Conservation (phyloP, 2,888 invertebrate genomes). For the Archips xylosteana region DNA sequence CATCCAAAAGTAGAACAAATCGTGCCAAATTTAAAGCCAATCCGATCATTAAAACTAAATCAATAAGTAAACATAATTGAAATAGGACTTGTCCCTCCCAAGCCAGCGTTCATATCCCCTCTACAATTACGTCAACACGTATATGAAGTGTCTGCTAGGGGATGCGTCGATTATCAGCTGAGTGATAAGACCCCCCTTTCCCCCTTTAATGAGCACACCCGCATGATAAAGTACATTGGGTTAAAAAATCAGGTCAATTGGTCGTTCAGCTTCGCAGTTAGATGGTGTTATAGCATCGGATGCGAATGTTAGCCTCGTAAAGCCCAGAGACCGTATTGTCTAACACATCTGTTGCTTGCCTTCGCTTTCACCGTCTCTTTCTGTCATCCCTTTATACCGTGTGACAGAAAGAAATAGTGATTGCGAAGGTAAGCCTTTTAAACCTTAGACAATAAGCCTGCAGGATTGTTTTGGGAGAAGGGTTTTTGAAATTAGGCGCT, state of each 20-base stretch:
- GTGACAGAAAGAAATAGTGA: too few species aligned
- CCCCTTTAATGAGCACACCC: slow-evolving; percentile 63
- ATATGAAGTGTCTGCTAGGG: slow-evolving; percentile 62
- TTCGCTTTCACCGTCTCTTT: too few species aligned
- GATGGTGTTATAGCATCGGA: not conserved
- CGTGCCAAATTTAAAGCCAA: too few species aligned
- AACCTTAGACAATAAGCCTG: too few species aligned
- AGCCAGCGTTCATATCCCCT: slow-evolving; percentile 46
- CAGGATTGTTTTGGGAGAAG: not conserved
- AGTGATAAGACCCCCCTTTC: slow-evolving; percentile 60
- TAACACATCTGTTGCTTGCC: too few species aligned
- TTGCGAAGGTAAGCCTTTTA: too few species aligned
- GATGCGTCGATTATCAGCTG: slow-evolving; percentile 69
- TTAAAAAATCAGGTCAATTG: slow-evolving; percentile 39
- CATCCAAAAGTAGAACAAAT: too few species aligned
- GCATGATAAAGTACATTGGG: slow-evolving; percentile 52
- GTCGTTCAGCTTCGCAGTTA: not conserved
- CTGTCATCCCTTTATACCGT: too few species aligned
- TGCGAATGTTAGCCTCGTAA: not conserved
- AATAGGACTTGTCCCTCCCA: slow-evolving; percentile 26
- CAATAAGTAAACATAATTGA: too few species aligned
- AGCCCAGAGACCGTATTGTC: too few species aligned
- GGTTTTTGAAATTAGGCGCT: too few species aligned
- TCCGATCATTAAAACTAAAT: too few species aligned
- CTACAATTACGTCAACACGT: slow-evolving; percentile 63